Evolutionary conservation across 2,888 invertebrate species (phyloP).

Genomic region (Villa cingulata): DNA sequence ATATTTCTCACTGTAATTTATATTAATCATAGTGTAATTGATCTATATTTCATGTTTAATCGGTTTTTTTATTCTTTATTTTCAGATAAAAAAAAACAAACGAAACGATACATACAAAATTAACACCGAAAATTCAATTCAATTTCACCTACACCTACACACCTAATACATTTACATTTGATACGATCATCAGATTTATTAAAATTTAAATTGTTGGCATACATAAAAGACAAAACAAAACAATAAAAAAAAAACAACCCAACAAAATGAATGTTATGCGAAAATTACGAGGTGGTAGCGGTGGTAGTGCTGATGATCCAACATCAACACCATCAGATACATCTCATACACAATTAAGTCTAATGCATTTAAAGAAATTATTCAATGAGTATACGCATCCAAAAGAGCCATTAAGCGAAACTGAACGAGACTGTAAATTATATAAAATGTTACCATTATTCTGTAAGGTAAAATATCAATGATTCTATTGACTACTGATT

Average conservation of each 20-base stretch:
- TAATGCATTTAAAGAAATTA: conserved; percentile 92
- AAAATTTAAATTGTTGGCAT: no score
- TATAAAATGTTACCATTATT: conserved; percentile 97
- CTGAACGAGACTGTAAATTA: conserved; percentile 80
- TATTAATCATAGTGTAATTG: no score
- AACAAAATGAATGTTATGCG: conserved; percentile 78
- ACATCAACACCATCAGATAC: conserved; percentile 42
- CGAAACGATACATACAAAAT: no score
- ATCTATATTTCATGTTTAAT: no score
- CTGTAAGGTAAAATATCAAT: conserved; percentile 66
- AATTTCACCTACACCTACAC: no score
- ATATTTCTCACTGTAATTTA: no score
- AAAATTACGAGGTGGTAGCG: conserved; percentile 56
- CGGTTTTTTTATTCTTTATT: no score
- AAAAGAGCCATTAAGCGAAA: conserved; percentile 60
- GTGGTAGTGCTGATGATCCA: conserved; percentile 35
- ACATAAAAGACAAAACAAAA: background rate
- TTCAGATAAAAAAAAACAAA: no score
- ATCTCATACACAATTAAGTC: conserved; percentile 74
- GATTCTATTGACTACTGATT: no score
- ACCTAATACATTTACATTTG: no score
- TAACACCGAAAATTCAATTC: no score
- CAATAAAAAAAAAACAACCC: background rate
- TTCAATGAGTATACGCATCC: conserved; percentile 92
- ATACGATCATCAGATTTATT: no score